Evolutionary conservation across 2,797 vertebrate genomes (phyloP).

Genomic region (Taenioides sp.): DNA sequence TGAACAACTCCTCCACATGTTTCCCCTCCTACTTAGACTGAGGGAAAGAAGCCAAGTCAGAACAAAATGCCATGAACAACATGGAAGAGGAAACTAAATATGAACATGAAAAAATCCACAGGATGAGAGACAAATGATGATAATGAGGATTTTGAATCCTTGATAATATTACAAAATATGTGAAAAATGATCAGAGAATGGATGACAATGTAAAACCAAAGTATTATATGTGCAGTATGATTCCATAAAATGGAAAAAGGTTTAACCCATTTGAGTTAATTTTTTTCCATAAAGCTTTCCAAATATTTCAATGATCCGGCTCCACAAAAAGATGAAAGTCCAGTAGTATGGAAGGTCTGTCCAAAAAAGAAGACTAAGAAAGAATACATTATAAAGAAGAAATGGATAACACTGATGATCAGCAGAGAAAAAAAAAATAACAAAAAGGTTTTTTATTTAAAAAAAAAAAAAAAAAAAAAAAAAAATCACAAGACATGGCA

Average conservation of each 20-base stretch:
- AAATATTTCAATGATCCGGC: conserved; percentile 59
- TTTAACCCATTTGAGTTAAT: conserved; percentile 54
- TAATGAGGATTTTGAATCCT: conserved; percentile 59
- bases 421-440: conserved; percentile 40
- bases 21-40: conserved; percentile 70
- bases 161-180: conserved; percentile 54
- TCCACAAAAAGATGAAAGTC: conserved; percentile 63
- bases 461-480: conserved; percentile 44
- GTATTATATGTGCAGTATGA: conserved; percentile 36
- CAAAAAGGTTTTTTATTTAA: no score
- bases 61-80: conserved; percentile 76
- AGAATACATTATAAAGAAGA: conserved; percentile 66
- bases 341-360: conserved; percentile 62
- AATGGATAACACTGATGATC: conserved; percentile 67
- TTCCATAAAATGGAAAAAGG: conserved; percentile 62
- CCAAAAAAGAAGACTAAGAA: conserved; percentile 67
- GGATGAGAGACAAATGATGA: conserved; percentile 41
- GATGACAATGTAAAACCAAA: conserved; percentile 66
- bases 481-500: conserved; percentile 76
- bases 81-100: conserved; percentile 66
- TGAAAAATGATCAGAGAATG: conserved; percentile 44
- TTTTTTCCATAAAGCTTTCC: conserved; percentile 50
- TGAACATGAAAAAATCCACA: conserved; percentile 59
- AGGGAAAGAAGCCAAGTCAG: conserved; percentile 79
- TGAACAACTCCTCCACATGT: conserved; percentile 70